phyloP scores from a whole-genome alignment of 1,140 invertebrate species.

The Euwallacea similis region DNA sequence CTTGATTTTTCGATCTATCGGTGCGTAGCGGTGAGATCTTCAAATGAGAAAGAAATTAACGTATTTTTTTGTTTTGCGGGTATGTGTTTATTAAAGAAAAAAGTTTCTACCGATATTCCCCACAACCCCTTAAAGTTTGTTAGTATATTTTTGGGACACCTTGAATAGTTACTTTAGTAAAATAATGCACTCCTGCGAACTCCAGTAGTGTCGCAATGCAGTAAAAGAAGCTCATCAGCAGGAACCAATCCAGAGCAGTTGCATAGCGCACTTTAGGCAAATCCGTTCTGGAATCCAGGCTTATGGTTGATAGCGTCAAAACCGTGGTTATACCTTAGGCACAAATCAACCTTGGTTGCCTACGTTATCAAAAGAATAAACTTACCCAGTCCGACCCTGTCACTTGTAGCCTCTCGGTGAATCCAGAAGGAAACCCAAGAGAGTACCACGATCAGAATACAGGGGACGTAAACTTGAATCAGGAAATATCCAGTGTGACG shows the following conservation, averaged over 20 bases:
- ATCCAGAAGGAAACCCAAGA: constrained; percentile 98
- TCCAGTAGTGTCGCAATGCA: constrained; percentile 90
- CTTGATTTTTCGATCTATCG: too few species aligned
- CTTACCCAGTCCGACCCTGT: constrained; percentile 59
- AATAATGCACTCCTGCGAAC: constrained; percentile 94
- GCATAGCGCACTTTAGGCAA: constrained; percentile 87
- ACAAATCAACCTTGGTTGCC: too few species aligned
- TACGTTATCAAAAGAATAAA: constrained; percentile 36
- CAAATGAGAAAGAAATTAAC: too few species aligned
- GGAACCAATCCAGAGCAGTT: constrained; percentile 90
- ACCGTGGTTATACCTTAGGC: constrained; percentile 82
- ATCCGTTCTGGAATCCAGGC: constrained; percentile 86
- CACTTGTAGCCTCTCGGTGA: constrained; percentile 88
- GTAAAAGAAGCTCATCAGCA: constrained; percentile 91
- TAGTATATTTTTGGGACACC: background rate
- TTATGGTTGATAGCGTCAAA: constrained; percentile 87
- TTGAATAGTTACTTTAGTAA: constrained; percentile 41
- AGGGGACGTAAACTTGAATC: constrained; percentile 93
- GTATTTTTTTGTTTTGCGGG: too few species aligned
- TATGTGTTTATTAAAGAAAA: too few species aligned
- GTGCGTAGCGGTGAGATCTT: too few species aligned
- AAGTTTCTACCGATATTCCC: too few species aligned
- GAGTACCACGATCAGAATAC: constrained; percentile 89
- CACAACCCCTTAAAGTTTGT: background rate
- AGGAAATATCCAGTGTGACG: constrained; percentile 91